A percentile compares a stretch with the other conserved stretches of the same genome.
phyloP scores from a whole-genome alignment of 2,113 vertebrate species.

The Paralichthys olivaceus region DNA sequence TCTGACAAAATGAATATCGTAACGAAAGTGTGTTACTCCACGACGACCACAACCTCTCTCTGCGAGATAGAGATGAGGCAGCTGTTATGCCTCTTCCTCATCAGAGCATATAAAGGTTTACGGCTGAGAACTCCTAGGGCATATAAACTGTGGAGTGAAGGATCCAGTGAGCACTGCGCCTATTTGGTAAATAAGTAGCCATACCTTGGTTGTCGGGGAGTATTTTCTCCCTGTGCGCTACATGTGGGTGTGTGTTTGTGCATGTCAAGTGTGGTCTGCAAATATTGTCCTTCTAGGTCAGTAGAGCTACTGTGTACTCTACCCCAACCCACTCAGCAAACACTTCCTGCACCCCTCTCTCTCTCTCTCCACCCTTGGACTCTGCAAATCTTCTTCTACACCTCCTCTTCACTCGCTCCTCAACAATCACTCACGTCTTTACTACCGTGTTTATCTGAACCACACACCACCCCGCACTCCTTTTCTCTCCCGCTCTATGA shows the following conservation, averaged over 20 bases:
- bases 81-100: slow-evolving; percentile 1
- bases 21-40: no score
- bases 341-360: slow-evolving; percentile 44
- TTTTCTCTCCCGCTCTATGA: slow-evolving; percentile 50
- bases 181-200: slow-evolving; percentile 42
- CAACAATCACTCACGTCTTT: slow-evolving; percentile 44
- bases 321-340: slow-evolving; percentile 75
- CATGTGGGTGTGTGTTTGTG: slow-evolving; percentile 51
- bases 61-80: not conserved
- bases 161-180: slow-evolving; percentile 14
- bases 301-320: slow-evolving; percentile 76
- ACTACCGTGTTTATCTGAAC: slow-evolving; percentile 59
- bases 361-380: slow-evolving; percentile 11
- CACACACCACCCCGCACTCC: slow-evolving; percentile 33
- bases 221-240: slow-evolving; percentile 34
- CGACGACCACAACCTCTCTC: not conserved
- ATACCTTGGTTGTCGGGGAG: slow-evolving; percentile 5
- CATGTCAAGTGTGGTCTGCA: slow-evolving; percentile 67
- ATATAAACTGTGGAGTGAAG: not conserved
- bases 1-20: not conserved
- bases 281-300: slow-evolving; percentile 80
- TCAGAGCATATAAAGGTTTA: not conserved
- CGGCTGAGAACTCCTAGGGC: not conserved
- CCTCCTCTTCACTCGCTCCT: slow-evolving; percentile 29
- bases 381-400: slow-evolving; percentile 19